Conservation (phyloP, 2,888 invertebrate genomes). For the Rotaria sp. region DNA sequence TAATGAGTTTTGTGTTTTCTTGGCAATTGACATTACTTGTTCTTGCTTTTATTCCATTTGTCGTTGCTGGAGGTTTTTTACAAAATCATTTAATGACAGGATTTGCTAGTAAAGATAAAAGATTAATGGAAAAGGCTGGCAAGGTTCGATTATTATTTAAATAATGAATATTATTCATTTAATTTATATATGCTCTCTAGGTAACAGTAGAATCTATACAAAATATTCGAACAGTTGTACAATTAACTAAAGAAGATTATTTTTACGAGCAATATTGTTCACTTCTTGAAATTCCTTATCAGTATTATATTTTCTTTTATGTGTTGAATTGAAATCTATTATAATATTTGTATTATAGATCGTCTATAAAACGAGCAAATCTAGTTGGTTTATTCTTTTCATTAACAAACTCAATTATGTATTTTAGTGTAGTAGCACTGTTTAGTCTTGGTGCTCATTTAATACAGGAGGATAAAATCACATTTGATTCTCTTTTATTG, state of each 20-base stretch:
- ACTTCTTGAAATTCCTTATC: slow-evolving; percentile 27
- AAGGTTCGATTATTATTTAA: background rate
- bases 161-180: background rate
- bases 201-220: slow-evolving; percentile 33
- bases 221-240: slow-evolving; percentile 37
- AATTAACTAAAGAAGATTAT: slow-evolving; percentile 36
- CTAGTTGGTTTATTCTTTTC: slow-evolving; percentile 28
- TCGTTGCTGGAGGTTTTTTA: slow-evolving; percentile 51
- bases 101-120: slow-evolving; percentile 35
- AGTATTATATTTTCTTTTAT: background rate
- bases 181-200: background rate
- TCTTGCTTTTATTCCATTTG: slow-evolving; percentile 54
- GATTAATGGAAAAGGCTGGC: slow-evolving; percentile 30
- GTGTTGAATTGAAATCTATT: background rate
- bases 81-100: slow-evolving; percentile 25
- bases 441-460: slow-evolving; percentile 35
- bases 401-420: slow-evolving; percentile 34
- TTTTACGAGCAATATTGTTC: slow-evolving; percentile 30
- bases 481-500: background rate
- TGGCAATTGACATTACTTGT: slow-evolving; percentile 57
- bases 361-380: slow-evolving; percentile 31
- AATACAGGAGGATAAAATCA: background rate
- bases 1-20: slow-evolving; percentile 56
- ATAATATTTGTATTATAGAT: background rate
- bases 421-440: slow-evolving; percentile 32